These are phyloP conservation scores for Solenodon paradoxus DNA, from an alignment of 2,113 vertebrate species.

Conservation along the genomic window DNA sequence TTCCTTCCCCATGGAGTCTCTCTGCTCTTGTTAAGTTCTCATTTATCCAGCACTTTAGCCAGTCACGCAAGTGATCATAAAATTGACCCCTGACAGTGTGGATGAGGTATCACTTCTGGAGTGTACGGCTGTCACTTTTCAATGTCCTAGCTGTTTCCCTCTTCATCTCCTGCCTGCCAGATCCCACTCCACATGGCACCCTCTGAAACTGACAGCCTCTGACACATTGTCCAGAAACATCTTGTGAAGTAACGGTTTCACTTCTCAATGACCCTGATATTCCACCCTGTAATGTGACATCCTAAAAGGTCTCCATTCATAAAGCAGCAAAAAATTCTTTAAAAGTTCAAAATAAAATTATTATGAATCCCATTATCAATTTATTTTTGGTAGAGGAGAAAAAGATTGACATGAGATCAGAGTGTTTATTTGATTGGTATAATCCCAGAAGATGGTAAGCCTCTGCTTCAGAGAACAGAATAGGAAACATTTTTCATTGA, in stretches of 20 bases:
- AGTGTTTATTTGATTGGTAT: neutral
- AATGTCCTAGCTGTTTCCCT: neutral
- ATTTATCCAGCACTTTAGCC: neutral
- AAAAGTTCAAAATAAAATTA: neutral
- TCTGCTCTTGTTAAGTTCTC: neutral
- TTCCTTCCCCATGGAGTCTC: neutral
- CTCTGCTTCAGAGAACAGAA: neutral
- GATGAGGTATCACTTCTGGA: conserved; percentile 7
- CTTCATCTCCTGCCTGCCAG: neutral
- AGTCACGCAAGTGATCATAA: neutral
- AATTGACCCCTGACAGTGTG: conserved; percentile 8
- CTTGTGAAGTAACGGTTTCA: neutral
- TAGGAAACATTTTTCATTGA: neutral
- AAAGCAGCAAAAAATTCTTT: neutral
- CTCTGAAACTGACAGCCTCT: conserved; percentile 1
- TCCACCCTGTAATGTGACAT: neutral
- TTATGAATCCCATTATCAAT: neutral
- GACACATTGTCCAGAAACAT: conserved; percentile 19
- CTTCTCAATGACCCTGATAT: neutral
- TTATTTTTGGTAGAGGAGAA: neutral
- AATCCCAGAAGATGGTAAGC: neutral
- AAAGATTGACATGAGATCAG: neutral
- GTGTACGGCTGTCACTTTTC: conserved; percentile 13
- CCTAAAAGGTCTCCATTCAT: conserved; percentile 6
- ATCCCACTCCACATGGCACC: neutral